Evolutionary conservation across 23 tunicate genomes (phyloP).

Genomic region (Halocynthia roretzi): DNA sequence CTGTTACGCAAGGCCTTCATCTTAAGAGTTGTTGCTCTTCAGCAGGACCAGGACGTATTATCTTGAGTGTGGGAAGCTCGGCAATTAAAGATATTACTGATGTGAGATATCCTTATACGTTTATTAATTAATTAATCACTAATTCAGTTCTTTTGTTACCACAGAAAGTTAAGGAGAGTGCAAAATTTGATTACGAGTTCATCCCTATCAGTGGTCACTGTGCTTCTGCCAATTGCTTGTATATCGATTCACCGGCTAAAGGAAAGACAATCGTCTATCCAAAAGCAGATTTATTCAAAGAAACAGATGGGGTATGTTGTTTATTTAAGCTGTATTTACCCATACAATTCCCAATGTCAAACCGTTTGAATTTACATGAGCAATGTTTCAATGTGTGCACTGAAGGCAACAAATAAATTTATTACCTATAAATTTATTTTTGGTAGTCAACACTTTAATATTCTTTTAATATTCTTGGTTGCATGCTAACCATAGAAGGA

Average conservation of each 20-base stretch:
- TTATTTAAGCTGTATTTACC: too few species aligned
- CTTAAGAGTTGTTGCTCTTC: conserved; percentile 59
- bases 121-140: too few species aligned
- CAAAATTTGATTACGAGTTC: not conserved
- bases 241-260: not conserved
- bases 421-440: too few species aligned
- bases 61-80: conserved; percentile 11
- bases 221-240: conserved; percentile 4
- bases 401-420: too few species aligned
- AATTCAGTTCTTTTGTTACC: too few species aligned
- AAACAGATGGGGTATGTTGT: not conserved
- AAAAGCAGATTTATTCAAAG: not conserved
- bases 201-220: not conserved
- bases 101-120: too few species aligned
- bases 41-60: conserved; percentile 36
- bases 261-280: not conserved
- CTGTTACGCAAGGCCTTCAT: conserved; percentile 42
- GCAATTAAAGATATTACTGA: not conserved
- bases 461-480: too few species aligned
- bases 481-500: too few species aligned
- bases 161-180: not conserved
- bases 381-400: too few species aligned
- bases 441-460: too few species aligned
- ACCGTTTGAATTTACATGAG: too few species aligned
- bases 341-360: too few species aligned